These are phyloP conservation scores for Drosophila mercatorum DNA, from an alignment of 2,888 invertebrate genomes.

Conservation along the genomic window DNA sequence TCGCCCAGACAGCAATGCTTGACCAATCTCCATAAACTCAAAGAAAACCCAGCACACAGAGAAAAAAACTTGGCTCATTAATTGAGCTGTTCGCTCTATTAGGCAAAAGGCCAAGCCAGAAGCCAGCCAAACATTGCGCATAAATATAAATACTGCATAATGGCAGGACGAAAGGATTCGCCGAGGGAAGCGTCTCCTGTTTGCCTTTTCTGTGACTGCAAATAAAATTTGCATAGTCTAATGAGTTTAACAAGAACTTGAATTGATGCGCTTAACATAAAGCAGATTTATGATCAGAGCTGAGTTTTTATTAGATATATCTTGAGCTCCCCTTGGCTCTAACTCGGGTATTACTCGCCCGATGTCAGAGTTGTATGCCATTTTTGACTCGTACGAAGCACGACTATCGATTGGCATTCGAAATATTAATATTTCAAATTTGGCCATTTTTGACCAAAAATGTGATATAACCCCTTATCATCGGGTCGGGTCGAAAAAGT, in stretches of 20 bases:
- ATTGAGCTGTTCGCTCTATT: constrained; percentile 74
- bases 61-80: constrained; percentile 72
- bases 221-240: constrained; percentile 26
- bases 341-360: too few relatives aligned
- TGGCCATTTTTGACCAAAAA: too few relatives aligned
- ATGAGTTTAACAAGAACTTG: constrained; percentile 2
- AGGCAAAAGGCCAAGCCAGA: constrained; percentile 34
- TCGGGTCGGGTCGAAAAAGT: too few relatives aligned
- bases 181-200: not conserved
- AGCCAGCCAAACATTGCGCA: constrained; percentile 59
- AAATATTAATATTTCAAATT: too few relatives aligned
- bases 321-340: too few relatives aligned
- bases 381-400: too few relatives aligned
- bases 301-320: too few relatives aligned
- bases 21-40: constrained; percentile 49
- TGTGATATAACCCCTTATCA: too few relatives aligned
- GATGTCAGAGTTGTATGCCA: too few relatives aligned
- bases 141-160: constrained; percentile 73
- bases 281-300: not conserved
- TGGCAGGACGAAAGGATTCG: not conserved
- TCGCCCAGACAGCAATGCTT: constrained; percentile 58
- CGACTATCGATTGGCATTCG: too few relatives aligned
- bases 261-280: not conserved
- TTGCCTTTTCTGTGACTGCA: not conserved
- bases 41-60: not conserved